A percentile compares a stretch with the other conserved stretches of the same genome.
Conservation (phyloP, 2,888 invertebrate genomes). For the Altica lythri region DNA sequence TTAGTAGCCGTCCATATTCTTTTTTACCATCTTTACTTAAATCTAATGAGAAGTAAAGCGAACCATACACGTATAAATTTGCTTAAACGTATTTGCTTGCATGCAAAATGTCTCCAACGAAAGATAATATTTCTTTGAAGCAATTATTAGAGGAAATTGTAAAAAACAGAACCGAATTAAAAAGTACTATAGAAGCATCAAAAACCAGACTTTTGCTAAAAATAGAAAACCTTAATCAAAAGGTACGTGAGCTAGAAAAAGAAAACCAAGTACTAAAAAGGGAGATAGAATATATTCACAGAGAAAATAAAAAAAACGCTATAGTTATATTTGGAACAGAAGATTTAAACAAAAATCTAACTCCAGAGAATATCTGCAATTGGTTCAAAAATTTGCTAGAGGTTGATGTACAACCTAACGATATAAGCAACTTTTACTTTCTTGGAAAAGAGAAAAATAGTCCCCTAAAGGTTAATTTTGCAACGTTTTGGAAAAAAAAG, state of each 20-base stretch:
- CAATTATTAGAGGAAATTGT: neutral
- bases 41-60: no score
- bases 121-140: neutral
- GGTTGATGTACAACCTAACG: neutral
- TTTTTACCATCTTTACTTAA: no score
- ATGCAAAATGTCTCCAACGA: no score
- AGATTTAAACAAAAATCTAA: neutral
- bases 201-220: neutral
- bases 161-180: neutral
- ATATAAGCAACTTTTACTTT: constrained; percentile 1
- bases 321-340: neutral
- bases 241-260: neutral
- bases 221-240: neutral
- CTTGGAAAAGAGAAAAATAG: neutral
- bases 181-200: constrained; percentile 1
- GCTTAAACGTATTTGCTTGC: no score
- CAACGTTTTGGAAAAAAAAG: neutral
- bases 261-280: neutral
- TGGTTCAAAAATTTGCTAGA: neutral
- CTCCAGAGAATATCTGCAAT: neutral
- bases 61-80: no score
- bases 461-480: neutral
- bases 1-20: no score
- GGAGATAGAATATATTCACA: neutral
- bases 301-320: neutral